Percentiles rank a stretch among this genome's conserved stretches.
Conservation (phyloP, 2,797 vertebrate species). For the Typhlichthys subterraneus region DNA sequence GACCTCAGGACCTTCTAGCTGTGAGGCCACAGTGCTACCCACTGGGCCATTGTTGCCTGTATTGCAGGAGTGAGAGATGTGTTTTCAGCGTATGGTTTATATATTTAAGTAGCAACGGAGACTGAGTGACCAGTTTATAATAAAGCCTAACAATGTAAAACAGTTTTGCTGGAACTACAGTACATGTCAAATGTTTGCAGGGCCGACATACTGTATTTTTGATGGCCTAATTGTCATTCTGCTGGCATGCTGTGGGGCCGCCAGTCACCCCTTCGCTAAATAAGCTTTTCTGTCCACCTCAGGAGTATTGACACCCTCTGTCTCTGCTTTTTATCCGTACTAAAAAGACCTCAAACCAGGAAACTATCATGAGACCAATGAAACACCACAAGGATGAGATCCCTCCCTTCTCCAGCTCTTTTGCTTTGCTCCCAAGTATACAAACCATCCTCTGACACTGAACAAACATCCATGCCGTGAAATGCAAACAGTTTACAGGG, state of each 20-base stretch:
- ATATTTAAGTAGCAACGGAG: too few species aligned
- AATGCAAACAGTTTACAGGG: conserved; percentile 54
- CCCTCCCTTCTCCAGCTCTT: conserved; percentile 31
- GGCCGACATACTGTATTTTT: conserved; percentile 22
- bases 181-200: background rate
- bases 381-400: conserved; percentile 13
- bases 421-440: conserved; percentile 19
- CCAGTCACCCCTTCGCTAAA: conserved; percentile 28
- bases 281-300: conserved; percentile 4
- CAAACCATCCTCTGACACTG: conserved; percentile 4
- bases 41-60: conserved; percentile 10
- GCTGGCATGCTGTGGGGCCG: background rate
- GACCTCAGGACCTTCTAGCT: too few species aligned
- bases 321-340: conserved; percentile 30
- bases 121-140: too few species aligned
- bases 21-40: too few species aligned
- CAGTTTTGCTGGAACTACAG: too few species aligned
- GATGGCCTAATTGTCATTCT: conserved; percentile 16
- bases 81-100: conserved; percentile 17
- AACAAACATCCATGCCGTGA: conserved; percentile 21
- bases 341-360: background rate
- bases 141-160: too few species aligned
- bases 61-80: conserved; percentile 51
- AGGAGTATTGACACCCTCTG: conserved; percentile 31
- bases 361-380: background rate